These are phyloP conservation scores for Drosophila littoralis DNA, from an alignment of 1,140 invertebrate species.

Conservation along the genomic window DNA sequence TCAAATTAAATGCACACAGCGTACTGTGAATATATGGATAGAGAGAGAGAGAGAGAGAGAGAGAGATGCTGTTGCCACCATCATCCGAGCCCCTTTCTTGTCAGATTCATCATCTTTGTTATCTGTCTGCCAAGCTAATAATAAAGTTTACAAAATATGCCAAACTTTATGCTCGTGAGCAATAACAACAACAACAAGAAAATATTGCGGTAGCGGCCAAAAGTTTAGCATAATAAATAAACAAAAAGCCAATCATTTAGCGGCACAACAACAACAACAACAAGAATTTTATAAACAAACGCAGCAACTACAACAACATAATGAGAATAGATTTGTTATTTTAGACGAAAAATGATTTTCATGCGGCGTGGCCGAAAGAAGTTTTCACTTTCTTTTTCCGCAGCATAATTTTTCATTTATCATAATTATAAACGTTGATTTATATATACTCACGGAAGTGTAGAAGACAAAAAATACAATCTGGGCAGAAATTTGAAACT, in stretches of 20 bases:
- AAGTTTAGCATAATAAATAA: constrained; percentile 81
- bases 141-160: constrained; percentile 83
- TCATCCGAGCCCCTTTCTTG: background rate
- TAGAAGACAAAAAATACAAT: constrained; percentile 10
- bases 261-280: constrained; percentile 33
- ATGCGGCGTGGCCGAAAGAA: constrained; percentile 12
- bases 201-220: constrained; percentile 26
- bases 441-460: constrained; percentile 58
- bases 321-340: constrained; percentile 76
- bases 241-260: constrained; percentile 56
- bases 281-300: constrained; percentile 20
- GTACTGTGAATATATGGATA: background rate
- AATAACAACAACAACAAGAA: constrained; percentile 29
- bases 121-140: constrained; percentile 66
- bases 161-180: constrained; percentile 69
- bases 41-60: background rate
- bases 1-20: constrained; percentile 64
- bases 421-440: constrained; percentile 73
- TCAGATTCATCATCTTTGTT: constrained; percentile 28
- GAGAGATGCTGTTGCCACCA: background rate
- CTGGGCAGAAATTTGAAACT: constrained; percentile 35
- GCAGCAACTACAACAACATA: constrained; percentile 47
- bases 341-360: constrained; percentile 40
- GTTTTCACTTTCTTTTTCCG: constrained; percentile 48
- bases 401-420: constrained; percentile 61